phyloP scores from a whole-genome alignment of 2,113 vertebrate genomes.

The Lagopus leucura region DNA sequence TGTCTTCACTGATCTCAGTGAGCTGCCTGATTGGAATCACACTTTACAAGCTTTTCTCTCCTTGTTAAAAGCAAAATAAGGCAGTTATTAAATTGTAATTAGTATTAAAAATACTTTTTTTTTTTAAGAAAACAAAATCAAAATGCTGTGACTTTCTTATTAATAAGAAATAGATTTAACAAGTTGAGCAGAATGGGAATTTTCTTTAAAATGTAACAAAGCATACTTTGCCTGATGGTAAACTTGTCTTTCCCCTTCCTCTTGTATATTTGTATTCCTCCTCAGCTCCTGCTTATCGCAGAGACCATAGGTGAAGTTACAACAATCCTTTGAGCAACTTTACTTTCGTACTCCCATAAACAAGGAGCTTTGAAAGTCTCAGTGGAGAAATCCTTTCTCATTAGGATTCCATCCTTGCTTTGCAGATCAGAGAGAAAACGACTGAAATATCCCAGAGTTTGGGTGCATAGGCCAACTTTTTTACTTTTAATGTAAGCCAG shows the following conservation, averaged over 20 bases:
- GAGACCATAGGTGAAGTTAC: neutral
- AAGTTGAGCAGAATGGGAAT: neutral
- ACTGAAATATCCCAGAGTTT: neutral
- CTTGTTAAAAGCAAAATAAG: neutral
- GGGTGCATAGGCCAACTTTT: neutral
- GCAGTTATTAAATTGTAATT: neutral
- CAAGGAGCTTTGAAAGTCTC: constrained; percentile 14
- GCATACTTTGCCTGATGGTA: neutral
- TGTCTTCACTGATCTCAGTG: neutral
- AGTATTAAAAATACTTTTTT: neutral
- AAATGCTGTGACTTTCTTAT: neutral
- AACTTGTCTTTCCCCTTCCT: neutral
- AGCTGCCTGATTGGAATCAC: neutral
- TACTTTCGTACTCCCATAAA: neutral
- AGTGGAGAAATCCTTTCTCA: neutral
- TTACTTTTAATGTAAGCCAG: neutral
- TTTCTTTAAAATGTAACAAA: neutral
- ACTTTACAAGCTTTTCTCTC: neutral
- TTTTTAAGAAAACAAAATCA: neutral
- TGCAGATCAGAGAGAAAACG: constrained; percentile 18
- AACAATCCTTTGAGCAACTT: constrained; percentile 11
- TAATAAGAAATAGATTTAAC: neutral
- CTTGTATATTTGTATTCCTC: neutral
- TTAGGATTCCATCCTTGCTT: constrained; percentile 18
- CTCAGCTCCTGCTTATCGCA: neutral